Base-by-base conservation (phyloP, 2,888 invertebrate genomes). In the Adineta ricciae region DNA sequence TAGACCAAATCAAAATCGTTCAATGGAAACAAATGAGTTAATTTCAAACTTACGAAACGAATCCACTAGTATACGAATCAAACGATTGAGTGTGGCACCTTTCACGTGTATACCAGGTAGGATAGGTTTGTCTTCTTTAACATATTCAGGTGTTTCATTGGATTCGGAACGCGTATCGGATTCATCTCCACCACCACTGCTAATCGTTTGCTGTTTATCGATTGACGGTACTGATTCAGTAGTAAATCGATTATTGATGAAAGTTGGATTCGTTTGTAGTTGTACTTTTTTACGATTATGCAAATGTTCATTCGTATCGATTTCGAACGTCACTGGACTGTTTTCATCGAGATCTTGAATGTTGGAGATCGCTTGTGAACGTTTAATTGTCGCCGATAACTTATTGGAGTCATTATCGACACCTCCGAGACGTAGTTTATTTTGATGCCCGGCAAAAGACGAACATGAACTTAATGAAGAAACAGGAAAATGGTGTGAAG, bases 21-120 rank as follows among this genome's bases (percentile, higher is more conserved):
- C 46, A 11, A 46, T 8, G 8, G 46, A 46, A 11, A 46, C 5
- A 46, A 46, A 46, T n/a, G n/a, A n/a, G n/a, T n/a, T n/a, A n/a
- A n/a, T n/a, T n/a, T n/a, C 14, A 16, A 38, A 16, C 64, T 73
- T 84, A 85, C 85, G 36, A 84, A 85, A 85, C 24, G 85, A 85
- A 24, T 85, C 85, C 52, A 84, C 38, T 82, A 85, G 84, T 83
- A 84, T 46, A 41, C 83, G 73, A 38, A 85, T 84, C n/a, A 85
- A 49, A 56, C 83, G 83, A 64, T 72, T 83, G 46, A 85, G 32
- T 52, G 83, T 84, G 1, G 85, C 83, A 19, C 83, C 85, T n/a
- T 83, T 72, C 2, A 85, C 56, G 41, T 84, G 64, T 5, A 85
- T 64, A 9, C 85, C 85, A 38, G 50, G n/a, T 21, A 85, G n/a